phyloP scores from a whole-genome alignment of 2,113 vertebrate species.

The Paramisgurnus dabryanus region DNA sequence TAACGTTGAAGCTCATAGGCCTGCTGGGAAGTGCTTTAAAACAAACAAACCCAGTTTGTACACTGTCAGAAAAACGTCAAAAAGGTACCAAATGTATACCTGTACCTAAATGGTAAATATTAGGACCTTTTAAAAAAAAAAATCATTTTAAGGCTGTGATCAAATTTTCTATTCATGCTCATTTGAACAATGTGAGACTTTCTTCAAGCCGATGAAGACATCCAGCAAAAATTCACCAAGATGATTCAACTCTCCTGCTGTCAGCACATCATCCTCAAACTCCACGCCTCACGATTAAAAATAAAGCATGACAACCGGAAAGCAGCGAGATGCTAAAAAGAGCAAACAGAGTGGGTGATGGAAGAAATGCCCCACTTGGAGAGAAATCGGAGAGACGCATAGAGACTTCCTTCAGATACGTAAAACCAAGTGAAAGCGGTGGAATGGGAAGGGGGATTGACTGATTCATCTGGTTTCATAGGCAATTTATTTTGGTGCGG shows the following conservation, averaged over 20 bases:
- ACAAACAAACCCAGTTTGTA: too few species aligned
- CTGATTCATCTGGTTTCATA: constrained; percentile 64
- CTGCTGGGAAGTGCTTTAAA: too few species aligned
- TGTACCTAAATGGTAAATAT: too few species aligned
- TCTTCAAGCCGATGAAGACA: not conserved
- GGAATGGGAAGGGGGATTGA: constrained; percentile 23
- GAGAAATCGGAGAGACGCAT: constrained; percentile 13
- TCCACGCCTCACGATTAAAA: constrained; percentile 32
- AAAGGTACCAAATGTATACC: too few species aligned
- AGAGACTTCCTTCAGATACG: constrained; percentile 47
- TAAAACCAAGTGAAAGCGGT: constrained; percentile 6
- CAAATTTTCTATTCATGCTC: too few species aligned
- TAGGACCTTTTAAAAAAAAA: too few species aligned
- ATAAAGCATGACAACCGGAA: constrained; percentile 19
- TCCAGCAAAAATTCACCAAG: not conserved
- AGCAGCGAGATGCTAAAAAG: constrained; percentile 22
- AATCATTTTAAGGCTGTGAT: too few species aligned
- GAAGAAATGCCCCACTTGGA: constrained; percentile 44
- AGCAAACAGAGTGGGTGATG: constrained; percentile 37
- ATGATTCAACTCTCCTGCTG: constrained; percentile 26
- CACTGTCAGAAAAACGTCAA: too few species aligned
- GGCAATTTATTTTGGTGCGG: constrained; percentile 63
- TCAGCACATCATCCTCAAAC: constrained; percentile 24
- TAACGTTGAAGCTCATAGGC: too few species aligned
- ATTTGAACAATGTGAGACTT: not conserved